Evolutionary conservation across 2,797 vertebrate genomes (phyloP), one percentile per base, ranked within the genome.

Genomic region (Acanthornis magna): DNA sequence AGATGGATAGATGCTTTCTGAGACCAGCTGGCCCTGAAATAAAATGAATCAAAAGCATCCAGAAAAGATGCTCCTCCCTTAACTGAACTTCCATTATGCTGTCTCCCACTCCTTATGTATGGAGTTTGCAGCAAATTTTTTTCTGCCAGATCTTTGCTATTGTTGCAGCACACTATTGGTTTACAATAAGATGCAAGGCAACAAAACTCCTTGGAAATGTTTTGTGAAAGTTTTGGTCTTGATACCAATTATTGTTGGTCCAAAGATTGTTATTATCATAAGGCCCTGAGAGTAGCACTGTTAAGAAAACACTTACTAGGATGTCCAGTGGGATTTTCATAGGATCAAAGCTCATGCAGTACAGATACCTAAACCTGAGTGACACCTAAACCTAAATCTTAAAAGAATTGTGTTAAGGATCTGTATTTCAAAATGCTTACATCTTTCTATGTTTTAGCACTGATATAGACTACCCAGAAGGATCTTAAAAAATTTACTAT

Each of bases 401-500:
- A 70, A 13, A 77, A 67, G 3, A 68, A 71, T 15, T 58, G 5
- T 88, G 16, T 36, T 55, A 66, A 70, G 22, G 14, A 51, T 20
- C 5, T 9, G 10, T 34, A 34, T 85, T 91, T 76, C 5, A 50
- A 85, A 91, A 67, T 43, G 36, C 10, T 73, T 91, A 1, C 13
- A 30, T 19, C 16, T 54, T 65, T 17, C 13, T 58, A 4, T 0
- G 1, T 5, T 48, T 61, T 62, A 71, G 12, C 13, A n/a, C 6
- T 66, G 51, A 8, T 4, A 8, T 30, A 55, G 16, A 47, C 48
- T 19, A 34, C 19, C 16, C 15, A 82, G 13, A 47, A 68, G 7
- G 5, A 53, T 1, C 0, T 13, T 12, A 58, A 1, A 4, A 4
- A 43, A 29, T 70, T 58, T 86, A 7, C 6, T 42, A 42, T 43